Evolutionary conservation across 2,113 vertebrate species (phyloP).

Genomic region (Garra rufa): DNA sequence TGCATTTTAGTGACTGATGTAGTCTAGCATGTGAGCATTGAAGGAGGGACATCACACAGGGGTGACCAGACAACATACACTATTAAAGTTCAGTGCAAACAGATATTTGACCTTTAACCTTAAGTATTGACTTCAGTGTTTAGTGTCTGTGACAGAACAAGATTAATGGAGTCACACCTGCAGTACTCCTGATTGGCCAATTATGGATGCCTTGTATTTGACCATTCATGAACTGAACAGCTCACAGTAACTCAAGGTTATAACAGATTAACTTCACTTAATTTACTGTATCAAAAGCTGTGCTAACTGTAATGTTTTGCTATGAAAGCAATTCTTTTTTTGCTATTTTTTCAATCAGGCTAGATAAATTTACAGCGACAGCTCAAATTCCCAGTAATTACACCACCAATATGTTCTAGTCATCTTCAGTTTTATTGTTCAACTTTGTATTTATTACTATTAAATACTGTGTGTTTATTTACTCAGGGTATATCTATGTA

Average conservation of each 20-base stretch:
- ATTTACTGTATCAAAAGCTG: background rate
- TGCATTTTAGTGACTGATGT: background rate
- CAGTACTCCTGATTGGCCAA: slow-evolving; percentile 10
- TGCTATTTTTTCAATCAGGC: background rate
- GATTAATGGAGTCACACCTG: background rate
- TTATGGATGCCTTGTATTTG: background rate
- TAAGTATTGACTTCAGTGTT: background rate
- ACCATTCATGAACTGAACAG: background rate
- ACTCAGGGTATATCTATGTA: slow-evolving; percentile 33
- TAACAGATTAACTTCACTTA: background rate
- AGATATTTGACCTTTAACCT: slow-evolving; percentile 24
- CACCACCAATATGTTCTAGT: too few species aligned
- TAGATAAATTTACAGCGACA: background rate
- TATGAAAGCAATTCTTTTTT: background rate
- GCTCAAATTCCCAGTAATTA: background rate
- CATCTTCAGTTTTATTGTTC: too few species aligned
- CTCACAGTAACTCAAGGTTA: background rate
- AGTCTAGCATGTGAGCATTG: background rate
- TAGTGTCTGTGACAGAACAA: background rate
- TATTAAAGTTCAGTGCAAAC: slow-evolving; percentile 4
- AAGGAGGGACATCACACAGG: background rate
- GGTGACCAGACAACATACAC: background rate
- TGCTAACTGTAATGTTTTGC: background rate
- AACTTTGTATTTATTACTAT: background rate
- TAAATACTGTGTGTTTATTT: slow-evolving; percentile 38